A percentile compares a stretch with the other conserved stretches of the same genome.
These are phyloP conservation scores for Aleadryas rufinucha DNA, from an alignment of 2,113 vertebrate genomes.

Conservation along the genomic window DNA sequence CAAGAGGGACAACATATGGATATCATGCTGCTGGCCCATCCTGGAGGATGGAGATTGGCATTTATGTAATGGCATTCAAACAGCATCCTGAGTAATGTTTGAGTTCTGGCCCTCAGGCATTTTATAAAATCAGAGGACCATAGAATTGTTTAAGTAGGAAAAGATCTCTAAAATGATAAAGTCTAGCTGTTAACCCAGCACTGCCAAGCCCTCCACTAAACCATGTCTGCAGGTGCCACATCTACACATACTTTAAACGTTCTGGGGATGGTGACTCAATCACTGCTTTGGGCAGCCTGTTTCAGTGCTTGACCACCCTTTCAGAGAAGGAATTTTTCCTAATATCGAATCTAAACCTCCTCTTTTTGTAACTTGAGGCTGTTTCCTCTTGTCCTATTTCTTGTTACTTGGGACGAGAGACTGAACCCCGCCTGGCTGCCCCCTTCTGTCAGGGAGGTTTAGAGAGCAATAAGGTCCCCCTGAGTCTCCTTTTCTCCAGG, in stretches of 20 bases:
- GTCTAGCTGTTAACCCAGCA: not conserved
- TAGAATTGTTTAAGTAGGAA: not conserved
- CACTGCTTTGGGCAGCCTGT: not conserved
- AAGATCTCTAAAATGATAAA: not conserved
- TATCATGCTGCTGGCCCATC: not conserved
- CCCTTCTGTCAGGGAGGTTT: not conserved
- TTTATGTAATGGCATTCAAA: not conserved
- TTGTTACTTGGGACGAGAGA: not conserved
- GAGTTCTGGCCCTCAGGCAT: not conserved
- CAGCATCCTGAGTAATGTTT: not conserved
- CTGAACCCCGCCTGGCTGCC: fast-evolving
- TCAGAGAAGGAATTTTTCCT: not conserved
- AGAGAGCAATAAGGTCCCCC: not conserved
- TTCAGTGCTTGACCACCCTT: not conserved
- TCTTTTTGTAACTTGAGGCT: not conserved
- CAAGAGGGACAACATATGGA: not conserved
- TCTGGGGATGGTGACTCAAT: not conserved
- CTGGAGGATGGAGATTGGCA: not conserved
- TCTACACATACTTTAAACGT: not conserved
- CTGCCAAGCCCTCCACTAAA: not conserved
- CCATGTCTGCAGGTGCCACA: not conserved
- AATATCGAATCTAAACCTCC: not conserved
- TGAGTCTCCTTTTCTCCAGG: not conserved
- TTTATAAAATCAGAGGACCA: not conserved
- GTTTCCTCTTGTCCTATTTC: not conserved